phyloP scores from a whole-genome alignment of 1,140 invertebrate species.

The Sitophilus oryzae region DNA sequence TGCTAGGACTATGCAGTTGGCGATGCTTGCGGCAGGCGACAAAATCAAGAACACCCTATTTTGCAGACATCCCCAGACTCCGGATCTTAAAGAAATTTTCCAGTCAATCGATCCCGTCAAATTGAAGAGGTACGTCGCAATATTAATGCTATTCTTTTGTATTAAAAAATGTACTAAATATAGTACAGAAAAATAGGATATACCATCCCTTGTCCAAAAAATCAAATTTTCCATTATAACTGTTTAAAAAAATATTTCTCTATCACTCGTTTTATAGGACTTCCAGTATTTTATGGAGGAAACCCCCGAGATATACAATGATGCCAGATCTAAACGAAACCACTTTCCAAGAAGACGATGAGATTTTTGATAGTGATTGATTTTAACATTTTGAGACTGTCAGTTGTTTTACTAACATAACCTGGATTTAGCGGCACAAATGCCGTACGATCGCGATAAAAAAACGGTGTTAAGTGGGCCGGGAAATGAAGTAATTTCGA shows the following conservation, averaged over 20 bases:
- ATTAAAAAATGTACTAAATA: no score
- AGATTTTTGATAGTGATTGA: slow-evolving; percentile 6
- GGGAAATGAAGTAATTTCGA: no score
- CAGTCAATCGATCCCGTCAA: slow-evolving; percentile 55
- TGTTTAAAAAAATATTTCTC: no score
- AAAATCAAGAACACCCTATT: slow-evolving; percentile 53
- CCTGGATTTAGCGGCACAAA: no score
- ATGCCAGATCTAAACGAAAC: slow-evolving; percentile 24
- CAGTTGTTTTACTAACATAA: no score
- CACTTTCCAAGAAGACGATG: slow-evolving; percentile 22
- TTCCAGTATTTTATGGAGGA: slow-evolving; percentile 65
- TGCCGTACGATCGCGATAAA: no score
- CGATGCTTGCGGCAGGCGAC: slow-evolving; percentile 14
- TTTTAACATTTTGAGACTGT: no score
- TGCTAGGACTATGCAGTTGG: slow-evolving; percentile 4
- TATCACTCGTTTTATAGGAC: slow-evolving; percentile 46
- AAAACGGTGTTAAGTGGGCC: no score
- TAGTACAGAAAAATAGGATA: no score
- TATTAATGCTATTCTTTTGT: no score
- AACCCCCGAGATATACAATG: slow-evolving; percentile 52
- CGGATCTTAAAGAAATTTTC: slow-evolving; percentile 62
- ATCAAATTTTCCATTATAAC: no score
- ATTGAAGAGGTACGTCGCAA: slow-evolving; percentile 50
- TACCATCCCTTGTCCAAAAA: no score
- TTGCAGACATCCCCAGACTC: slow-evolving; percentile 54